Base-by-base conservation (phyloP, 2,797 vertebrate genomes). In the Anabacerthia variegaticeps region DNA sequence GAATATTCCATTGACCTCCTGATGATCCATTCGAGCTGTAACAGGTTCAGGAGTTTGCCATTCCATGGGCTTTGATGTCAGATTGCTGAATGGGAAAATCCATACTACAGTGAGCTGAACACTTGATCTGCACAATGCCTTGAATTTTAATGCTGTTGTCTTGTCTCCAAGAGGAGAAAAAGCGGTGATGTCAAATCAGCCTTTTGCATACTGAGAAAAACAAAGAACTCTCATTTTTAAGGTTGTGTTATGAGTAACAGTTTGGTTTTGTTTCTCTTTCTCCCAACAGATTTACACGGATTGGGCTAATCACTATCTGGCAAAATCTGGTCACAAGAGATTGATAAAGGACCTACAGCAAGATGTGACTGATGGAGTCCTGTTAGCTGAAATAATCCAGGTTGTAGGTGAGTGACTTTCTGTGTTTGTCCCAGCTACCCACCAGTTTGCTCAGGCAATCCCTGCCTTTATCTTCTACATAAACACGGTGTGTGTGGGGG, bases 251-350 rank as follows among this genome's bases (percentile, higher is more conserved):
- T 76, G 52, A 65, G 58, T 97, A 65, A 84, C 81, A n/a, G 51
- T 79, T 85, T 41, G 3, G 88, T 92, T 75, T 67, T 90, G 37
- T 94, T 85, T 72, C 1, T 77, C 83, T 97, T 75, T 89, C 95
- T 95, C 91, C 46, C 88, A 73, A 89, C 97, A 99, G 99, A 99
- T 99, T 98, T 99, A 99, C 96, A 99, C 99, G 2, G 99, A 99
- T 98, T 99, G 99, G 99, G 99, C 99, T 91, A 99, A 99, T 97
- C 99, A 99, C 95, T 99, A 99, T 92, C 98, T 99, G 68, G 99
- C 99, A 83, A 99, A 99, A 97, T 99, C 99, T 2, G 99, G 99
- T 95, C 98, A 99, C 97, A 99, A 99, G 97, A 99, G 99, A 26
- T 98, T 99, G 96, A 99, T 99, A 98, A 99, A 98, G 97, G 99